Evolutionary conservation across 2,113 vertebrate genomes (phyloP), one percentile per base, ranked within the genome.

Genomic region (Poeciliopsis turrubarensis): DNA sequence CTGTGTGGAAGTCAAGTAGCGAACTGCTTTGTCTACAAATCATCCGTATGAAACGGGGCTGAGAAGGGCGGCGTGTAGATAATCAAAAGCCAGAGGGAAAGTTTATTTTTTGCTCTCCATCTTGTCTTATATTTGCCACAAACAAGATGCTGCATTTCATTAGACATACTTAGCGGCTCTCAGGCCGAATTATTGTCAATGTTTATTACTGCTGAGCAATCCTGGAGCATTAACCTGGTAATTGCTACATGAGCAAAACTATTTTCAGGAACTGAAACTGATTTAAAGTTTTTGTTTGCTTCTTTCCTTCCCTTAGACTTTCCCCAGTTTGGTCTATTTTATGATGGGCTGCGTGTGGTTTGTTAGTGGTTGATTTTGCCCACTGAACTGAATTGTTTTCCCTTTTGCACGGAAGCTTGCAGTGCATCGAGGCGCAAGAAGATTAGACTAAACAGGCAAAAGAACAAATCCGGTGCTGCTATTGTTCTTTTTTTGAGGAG

Each of bases 101-200:
- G 70, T 73, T 74, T 0, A 25, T 73, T 70, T 75, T 72, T 68
- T 12, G 11, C 22, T 27, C n/a, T 77, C 61, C 26, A 8, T 13
- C 44, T 80, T 67, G 29, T 75, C 44, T 77, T 60, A 68, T 68
- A 70, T 54, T 57, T 47, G 51, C 25, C 51, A 66, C 62, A 78
- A 85, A 87, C 66, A 72, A 61, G 60, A 81, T 71, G 34, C 65
- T 77, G 70, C 72, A 62, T 90, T 85, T 87, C 70, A 89, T 89
- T 84, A 72, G 60, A 51, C 63, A 22, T 68, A 81, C 66, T 69
- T 78, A 84, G 74, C 73, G 64, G 72, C 79, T 88, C 71, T 77
- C 65, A 85, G 75, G 78, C 74, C 61, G 63, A 78, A 61, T 65
- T 72, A 47, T 79, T 17, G 54, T 83, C 68, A 63, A 5, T 73